phyloP scores from a whole-genome alignment of 35 echinoderm and acorn worm genomes.

The Strongylocentrotus purpuratus region DNA sequence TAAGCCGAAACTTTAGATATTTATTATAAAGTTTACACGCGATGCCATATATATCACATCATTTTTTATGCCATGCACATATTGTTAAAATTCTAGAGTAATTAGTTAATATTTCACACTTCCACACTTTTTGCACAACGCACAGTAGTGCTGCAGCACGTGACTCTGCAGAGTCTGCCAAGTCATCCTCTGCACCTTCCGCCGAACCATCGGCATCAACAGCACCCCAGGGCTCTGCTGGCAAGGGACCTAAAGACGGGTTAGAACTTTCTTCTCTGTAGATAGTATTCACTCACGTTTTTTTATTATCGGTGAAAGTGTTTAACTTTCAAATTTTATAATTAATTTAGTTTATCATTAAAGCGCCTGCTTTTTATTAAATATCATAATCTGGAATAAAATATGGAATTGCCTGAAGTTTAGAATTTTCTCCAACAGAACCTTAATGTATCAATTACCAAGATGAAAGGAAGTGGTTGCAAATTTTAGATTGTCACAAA shows the following conservation, averaged over 20 bases:
- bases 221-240: conserved; percentile 20
- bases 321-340: too few relatives aligned
- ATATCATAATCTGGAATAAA: neutral
- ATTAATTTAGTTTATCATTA: too few relatives aligned
- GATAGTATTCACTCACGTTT: neutral
- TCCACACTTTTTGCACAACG: conserved; percentile 4
- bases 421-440: neutral
- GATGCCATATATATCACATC: neutral
- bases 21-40: too few relatives aligned
- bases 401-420: neutral
- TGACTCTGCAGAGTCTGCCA: neutral
- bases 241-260: conserved; percentile 5
- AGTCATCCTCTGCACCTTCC: neutral
- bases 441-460: too few relatives aligned
- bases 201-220: neutral
- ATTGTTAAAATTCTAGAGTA: neutral
- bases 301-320: too few relatives aligned
- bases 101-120: neutral
- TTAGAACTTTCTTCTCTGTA: neutral
- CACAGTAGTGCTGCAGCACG: conserved; percentile 13
- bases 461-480: too few relatives aligned
- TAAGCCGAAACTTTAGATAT: neutral
- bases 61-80: neutral
- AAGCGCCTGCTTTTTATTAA: too few relatives aligned
- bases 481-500: neutral